These are phyloP conservation scores for Latheticus oryzae DNA, from an alignment of 2,888 invertebrate genomes.

Conservation along the genomic window DNA sequence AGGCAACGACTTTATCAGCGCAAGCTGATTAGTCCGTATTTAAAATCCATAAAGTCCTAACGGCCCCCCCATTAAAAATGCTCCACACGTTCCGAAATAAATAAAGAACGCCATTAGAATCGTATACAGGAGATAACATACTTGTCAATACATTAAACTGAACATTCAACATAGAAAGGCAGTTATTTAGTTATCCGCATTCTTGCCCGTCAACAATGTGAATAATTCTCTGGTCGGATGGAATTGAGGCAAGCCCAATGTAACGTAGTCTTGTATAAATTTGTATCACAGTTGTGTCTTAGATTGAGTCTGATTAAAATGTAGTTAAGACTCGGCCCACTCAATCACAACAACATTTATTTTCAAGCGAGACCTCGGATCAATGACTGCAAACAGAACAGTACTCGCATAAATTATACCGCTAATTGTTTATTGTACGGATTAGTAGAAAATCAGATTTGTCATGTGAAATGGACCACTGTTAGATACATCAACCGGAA, in stretches of 20 bases:
- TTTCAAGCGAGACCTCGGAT: conserved; percentile 44
- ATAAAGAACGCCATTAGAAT: conserved; percentile 66
- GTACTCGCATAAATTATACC: conserved; percentile 53
- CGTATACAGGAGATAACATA: conserved; percentile 64
- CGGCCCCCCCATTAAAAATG: conserved; percentile 59
- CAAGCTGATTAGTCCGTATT: conserved; percentile 56
- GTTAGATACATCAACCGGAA: too few relatives aligned
- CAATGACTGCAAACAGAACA: conserved; percentile 52
- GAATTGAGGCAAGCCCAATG: conserved; percentile 62
- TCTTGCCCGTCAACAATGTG: conserved; percentile 9
- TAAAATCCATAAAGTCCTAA: conserved; percentile 60
- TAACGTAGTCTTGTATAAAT: conserved; percentile 65
- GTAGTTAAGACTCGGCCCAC: conserved; percentile 65
- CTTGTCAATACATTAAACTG: conserved; percentile 66
- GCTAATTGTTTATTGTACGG: conserved; percentile 51
- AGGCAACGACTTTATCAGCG: conserved; percentile 50
- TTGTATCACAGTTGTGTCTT: conserved; percentile 65
- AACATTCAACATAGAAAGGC: conserved; percentile 61
- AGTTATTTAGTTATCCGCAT: conserved; percentile 31
- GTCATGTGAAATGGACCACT: too few relatives aligned
- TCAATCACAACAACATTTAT: conserved; percentile 55
- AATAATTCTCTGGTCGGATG: conserved; percentile 52
- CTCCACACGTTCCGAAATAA: conserved; percentile 62
- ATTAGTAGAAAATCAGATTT: too few relatives aligned
- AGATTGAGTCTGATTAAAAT: conserved; percentile 65